A percentile compares a stretch with the other conserved stretches of the same genome.
Conservation (phyloP, 2,113 vertebrate species). For the Alethe castanea region DNA sequence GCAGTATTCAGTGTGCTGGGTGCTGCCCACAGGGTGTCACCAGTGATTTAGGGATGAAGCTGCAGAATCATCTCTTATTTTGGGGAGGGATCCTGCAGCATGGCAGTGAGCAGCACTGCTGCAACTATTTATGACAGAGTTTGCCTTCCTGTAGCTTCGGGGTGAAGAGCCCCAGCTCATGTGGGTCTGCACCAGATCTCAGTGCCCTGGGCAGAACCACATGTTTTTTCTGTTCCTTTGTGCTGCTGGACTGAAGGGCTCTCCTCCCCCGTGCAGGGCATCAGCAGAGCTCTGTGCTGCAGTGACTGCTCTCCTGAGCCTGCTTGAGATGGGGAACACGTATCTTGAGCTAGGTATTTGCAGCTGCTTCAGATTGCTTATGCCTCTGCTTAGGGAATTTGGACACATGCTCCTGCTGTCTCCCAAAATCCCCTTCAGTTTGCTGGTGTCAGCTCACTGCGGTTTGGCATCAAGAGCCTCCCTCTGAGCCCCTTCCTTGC, state of each 20-base stretch:
- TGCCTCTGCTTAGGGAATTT: not conserved
- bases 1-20: rapidly evolving
- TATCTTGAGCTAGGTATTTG: not conserved
- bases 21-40: not conserved
- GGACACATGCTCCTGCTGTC: not conserved
- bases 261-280: not conserved
- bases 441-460: rapidly evolving
- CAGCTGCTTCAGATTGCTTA: not conserved
- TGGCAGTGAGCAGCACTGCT: not conserved
- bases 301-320: not conserved
- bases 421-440: not conserved
- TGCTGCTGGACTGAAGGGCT: rapidly evolving
- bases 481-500: not conserved
- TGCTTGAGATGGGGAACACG: rapidly evolving
- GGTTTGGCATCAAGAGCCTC: not conserved
- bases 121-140: rapidly evolving
- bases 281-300: not conserved
- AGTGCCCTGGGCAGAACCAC: not conserved
- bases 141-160: not conserved
- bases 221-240: not conserved
- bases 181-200: not conserved
- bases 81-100: not conserved
- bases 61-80: not conserved
- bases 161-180: not conserved
- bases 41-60: rapidly evolving